Percentiles rank a stretch among this genome's conserved stretches.
Evolutionary conservation across 2,888 invertebrate genomes (phyloP).

Genomic region (Agrochola litura): DNA sequence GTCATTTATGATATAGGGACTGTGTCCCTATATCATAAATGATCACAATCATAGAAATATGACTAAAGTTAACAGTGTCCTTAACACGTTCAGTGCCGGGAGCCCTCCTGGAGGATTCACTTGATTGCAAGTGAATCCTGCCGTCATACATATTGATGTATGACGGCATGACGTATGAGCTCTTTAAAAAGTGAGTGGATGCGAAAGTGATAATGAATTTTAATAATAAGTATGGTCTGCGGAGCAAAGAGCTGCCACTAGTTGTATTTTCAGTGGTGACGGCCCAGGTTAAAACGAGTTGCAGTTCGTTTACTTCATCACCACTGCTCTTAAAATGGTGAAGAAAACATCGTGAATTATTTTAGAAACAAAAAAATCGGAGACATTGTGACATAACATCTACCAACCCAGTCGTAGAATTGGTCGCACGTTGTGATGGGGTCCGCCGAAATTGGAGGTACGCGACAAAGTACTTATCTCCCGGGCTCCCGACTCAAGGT

Average conservation of each 20-base stretch:
- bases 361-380: background rate
- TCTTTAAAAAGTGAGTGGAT: too few relatives aligned
- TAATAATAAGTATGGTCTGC: background rate
- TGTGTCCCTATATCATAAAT: too few relatives aligned
- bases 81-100: too few relatives aligned
- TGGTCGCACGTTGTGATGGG: background rate
- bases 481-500: too few relatives aligned
- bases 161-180: too few relatives aligned
- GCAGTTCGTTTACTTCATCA: background rate
- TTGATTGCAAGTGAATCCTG: too few relatives aligned
- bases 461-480: too few relatives aligned
- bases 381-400: background rate
- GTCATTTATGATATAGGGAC: too few relatives aligned
- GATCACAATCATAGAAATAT: background rate
- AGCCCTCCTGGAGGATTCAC: too few relatives aligned
- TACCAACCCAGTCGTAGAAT: background rate
- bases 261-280: background rate
- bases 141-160: too few relatives aligned
- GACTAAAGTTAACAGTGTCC: background rate
- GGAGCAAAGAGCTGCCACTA: background rate
- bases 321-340: background rate
- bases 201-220: background rate
- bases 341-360: background rate
- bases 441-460: too few relatives aligned
- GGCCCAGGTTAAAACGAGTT: background rate